phyloP scores from a whole-genome alignment of 2,888 invertebrate species.

The Eristalis tenax region DNA sequence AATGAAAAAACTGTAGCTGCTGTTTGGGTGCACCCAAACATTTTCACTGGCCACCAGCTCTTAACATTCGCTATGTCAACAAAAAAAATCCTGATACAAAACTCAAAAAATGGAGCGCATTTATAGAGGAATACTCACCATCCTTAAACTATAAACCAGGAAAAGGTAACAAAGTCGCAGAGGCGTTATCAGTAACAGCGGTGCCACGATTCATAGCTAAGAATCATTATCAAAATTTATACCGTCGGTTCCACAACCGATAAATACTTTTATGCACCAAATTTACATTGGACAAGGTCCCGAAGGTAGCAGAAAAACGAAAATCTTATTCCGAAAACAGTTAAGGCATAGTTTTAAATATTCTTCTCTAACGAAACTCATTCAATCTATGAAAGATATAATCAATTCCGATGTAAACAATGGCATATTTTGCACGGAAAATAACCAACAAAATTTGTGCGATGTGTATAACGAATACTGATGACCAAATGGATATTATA shows the following conservation, averaged over 20 bases:
- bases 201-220: slow-evolving; percentile 2
- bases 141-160: neutral
- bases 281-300: neutral
- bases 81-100: slow-evolving; percentile 51
- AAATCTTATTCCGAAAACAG: neutral
- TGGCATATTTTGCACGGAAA: too few relatives aligned
- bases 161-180: neutral
- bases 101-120: slow-evolving; percentile 49
- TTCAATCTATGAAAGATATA: too few relatives aligned
- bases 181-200: neutral
- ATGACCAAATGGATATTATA: too few relatives aligned
- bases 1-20: too few relatives aligned
- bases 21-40: neutral
- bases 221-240: slow-evolving; percentile 14
- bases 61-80: slow-evolving; percentile 45
- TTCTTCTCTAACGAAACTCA: neutral
- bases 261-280: slow-evolving; percentile 53
- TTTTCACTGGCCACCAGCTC: slow-evolving; percentile 21
- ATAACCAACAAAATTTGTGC: too few relatives aligned
- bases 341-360: neutral
- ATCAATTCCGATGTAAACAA: too few relatives aligned
- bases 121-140: neutral
- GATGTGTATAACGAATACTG: too few relatives aligned
- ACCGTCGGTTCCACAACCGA: neutral
- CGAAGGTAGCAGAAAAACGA: neutral